Evolutionary conservation across 1,140 invertebrate species (phyloP).

Genomic region (Sycobia sp.): DNA sequence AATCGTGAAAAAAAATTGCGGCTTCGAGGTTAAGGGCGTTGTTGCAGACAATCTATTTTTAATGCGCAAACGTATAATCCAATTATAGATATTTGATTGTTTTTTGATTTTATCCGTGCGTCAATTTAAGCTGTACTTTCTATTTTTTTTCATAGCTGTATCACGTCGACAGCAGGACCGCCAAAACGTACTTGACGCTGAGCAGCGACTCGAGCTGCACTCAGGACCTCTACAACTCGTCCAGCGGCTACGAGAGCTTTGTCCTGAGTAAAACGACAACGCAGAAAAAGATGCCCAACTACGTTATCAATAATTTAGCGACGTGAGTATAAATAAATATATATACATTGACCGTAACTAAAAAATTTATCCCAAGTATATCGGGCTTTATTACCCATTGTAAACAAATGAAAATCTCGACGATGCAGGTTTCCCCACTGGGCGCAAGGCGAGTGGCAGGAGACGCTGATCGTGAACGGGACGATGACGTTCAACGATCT

Average conservation of each 20-base stretch:
- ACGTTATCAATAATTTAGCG: slow-evolving; percentile 53
- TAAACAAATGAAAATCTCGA: slow-evolving; percentile 6
- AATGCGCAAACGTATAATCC: no score
- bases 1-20: no score
- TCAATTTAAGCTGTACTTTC: no score
- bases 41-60: no score
- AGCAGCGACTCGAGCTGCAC: slow-evolving; percentile 73
- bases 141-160: no score
- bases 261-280: slow-evolving; percentile 60
- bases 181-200: slow-evolving; percentile 68
- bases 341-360: no score
- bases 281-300: slow-evolving; percentile 54
- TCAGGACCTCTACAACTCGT: slow-evolving; percentile 65
- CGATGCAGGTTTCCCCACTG: slow-evolving; percentile 67
- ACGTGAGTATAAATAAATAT: slow-evolving; percentile 49
- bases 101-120: no score
- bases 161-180: slow-evolving; percentile 63
- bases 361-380: background rate
- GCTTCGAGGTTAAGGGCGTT: no score
- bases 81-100: no score
- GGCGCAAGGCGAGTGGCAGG: slow-evolving; percentile 71
- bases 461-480: slow-evolving; percentile 66
- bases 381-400: background rate
- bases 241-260: slow-evolving; percentile 68
- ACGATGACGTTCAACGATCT: slow-evolving; percentile 70